Percentiles rank a stretch among this genome's conserved stretches.
Evolutionary conservation across 2,888 invertebrate genomes (phyloP).

Genomic region (Heliconius ismenius): DNA sequence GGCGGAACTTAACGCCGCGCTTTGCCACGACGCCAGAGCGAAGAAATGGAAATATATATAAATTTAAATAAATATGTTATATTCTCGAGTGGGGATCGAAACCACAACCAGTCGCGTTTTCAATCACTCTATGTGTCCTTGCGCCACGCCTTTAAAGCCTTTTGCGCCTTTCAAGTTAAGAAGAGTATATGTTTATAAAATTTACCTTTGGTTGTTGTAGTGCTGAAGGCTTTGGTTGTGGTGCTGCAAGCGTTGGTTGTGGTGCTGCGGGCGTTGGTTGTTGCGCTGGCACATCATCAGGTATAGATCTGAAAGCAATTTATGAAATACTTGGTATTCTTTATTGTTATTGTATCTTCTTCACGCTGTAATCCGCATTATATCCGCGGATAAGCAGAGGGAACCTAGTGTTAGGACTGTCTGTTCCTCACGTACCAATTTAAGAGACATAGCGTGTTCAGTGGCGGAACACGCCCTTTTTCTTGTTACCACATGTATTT

Average conservation of each 20-base stretch:
- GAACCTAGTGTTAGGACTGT: background rate
- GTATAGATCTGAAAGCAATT: constrained; percentile 53
- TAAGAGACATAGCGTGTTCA: background rate
- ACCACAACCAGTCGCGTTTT: too few relatives aligned
- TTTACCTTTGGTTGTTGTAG: constrained; percentile 45
- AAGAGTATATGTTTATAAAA: background rate
- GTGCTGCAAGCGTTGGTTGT: constrained; percentile 41
- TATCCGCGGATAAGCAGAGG: background rate
- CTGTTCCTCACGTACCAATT: background rate
- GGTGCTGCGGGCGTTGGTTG: constrained; percentile 44
- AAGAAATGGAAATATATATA: too few relatives aligned
- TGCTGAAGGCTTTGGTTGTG: constrained; percentile 44
- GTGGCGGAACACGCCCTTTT: background rate
- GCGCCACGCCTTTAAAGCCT: too few relatives aligned
- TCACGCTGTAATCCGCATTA: background rate
- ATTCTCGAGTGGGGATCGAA: too few relatives aligned
- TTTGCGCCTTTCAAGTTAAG: too few relatives aligned
- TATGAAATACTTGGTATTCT: too few relatives aligned
- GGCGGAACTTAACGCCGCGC: too few relatives aligned
- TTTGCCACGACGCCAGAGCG: too few relatives aligned
- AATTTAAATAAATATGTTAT: too few relatives aligned
- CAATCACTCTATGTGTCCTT: too few relatives aligned
- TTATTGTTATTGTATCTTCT: background rate
- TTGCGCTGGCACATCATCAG: constrained; percentile 55
- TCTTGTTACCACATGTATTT: background rate